These are phyloP conservation scores for Drosophila mayaguana DNA, from an alignment of 2,888 invertebrate genomes.

Conservation along the genomic window DNA sequence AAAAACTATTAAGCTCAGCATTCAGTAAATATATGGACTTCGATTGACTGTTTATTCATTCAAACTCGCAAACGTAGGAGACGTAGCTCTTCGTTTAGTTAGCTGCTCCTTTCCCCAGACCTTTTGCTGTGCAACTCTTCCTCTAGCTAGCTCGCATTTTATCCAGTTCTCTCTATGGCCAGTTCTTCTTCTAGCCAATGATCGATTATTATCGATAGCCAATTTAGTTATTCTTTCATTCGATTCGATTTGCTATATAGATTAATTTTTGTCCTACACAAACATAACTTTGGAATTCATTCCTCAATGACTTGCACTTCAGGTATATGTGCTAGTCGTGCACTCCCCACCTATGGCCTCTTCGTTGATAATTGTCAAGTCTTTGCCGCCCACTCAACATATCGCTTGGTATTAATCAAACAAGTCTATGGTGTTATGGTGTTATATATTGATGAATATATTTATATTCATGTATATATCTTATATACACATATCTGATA, in stretches of 20 bases:
- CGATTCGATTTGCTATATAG: too few relatives aligned
- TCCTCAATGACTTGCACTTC: not conserved
- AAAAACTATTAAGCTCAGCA: not conserved
- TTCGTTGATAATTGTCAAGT: not conserved
- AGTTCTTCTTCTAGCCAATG: not conserved
- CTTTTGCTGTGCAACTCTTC: too few relatives aligned
- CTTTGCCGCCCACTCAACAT: too few relatives aligned
- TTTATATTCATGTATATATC: not conserved
- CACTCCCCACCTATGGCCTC: not conserved
- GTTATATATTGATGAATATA: not conserved
- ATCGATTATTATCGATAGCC: not conserved
- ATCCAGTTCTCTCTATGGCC: not conserved
- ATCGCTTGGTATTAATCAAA: too few relatives aligned
- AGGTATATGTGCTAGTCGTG: not conserved
- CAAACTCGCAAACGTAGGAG: too few relatives aligned
- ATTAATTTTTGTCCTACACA: not conserved
- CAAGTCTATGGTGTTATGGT: not conserved
- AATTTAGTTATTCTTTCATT: not conserved
- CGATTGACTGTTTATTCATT: not conserved
- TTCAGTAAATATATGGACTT: too few relatives aligned
- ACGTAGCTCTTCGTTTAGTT: not conserved
- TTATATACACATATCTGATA: not conserved
- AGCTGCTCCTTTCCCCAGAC: too few relatives aligned
- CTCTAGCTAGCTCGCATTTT: not conserved
- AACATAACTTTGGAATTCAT: not conserved